Conservation (phyloP, 2,888 invertebrate species). For the Perithous albicinctus region DNA sequence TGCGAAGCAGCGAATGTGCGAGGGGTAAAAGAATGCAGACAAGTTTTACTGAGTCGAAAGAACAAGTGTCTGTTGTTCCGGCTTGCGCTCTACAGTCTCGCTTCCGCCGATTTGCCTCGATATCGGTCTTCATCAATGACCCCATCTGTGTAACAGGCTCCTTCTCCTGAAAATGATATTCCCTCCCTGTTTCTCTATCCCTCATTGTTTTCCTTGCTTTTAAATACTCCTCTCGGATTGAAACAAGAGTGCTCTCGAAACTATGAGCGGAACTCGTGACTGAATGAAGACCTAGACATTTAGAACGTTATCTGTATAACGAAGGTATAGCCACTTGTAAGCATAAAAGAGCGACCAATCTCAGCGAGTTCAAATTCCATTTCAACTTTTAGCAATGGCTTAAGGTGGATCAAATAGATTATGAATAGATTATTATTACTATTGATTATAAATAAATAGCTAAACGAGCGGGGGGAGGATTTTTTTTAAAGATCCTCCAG, state of each 20-base stretch:
- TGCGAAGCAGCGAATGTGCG: not conserved
- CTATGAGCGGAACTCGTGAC: not conserved
- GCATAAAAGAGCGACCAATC: not conserved
- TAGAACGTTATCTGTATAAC: not conserved
- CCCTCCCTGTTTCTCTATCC: not conserved
- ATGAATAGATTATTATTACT: no score
- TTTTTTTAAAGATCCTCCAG: no score
- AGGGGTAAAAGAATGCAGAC: not conserved
- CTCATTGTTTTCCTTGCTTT: not conserved
- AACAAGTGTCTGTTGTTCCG: slow-evolving; percentile 2
- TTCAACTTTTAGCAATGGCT: not conserved
- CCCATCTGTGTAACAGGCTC: not conserved
- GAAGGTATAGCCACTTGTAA: not conserved
- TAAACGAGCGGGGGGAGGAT: no score
- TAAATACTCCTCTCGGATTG: not conserved
- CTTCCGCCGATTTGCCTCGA: not conserved
- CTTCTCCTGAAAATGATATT: not conserved
- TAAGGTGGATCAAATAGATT: no score
- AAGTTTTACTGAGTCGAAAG: not conserved
- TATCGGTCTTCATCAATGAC: slow-evolving; percentile 5
- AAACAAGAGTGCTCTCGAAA: not conserved
- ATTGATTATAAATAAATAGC: no score
- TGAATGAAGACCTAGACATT: not conserved
- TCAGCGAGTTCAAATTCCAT: no score
- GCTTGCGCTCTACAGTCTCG: not conserved